Conservation (phyloP, 2,888 invertebrate genomes). For the Cheilosia vernalis region DNA sequence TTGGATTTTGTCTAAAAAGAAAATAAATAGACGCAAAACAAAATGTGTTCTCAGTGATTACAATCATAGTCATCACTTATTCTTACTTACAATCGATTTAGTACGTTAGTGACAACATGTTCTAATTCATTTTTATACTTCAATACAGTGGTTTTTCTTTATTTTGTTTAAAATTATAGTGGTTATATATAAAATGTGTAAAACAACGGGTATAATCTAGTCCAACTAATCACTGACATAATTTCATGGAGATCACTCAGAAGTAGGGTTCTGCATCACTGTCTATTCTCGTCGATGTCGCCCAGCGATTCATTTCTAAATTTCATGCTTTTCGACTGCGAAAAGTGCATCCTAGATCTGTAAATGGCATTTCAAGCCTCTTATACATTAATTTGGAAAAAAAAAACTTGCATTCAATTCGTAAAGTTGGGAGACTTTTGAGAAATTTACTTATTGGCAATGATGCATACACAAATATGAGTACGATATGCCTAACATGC, state of each 20-base stretch:
- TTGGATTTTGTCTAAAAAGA: slow-evolving; percentile 43
- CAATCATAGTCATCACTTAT: slow-evolving; percentile 12
- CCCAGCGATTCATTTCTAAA: neutral
- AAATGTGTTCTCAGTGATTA: slow-evolving; percentile 20
- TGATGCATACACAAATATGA: neutral
- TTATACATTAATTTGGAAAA: too few species aligned
- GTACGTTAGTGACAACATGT: slow-evolving; percentile 4
- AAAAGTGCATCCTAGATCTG: neutral
- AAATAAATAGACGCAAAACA: slow-evolving; percentile 22
- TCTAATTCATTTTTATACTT: slow-evolving; percentile 36
- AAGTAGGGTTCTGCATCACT: neutral
- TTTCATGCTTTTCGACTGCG: neutral
- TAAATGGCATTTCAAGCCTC: neutral
- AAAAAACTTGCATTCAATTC: neutral
- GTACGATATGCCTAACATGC: neutral
- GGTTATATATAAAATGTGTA: slow-evolving; percentile 18
- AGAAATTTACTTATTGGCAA: neutral
- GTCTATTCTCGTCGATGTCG: neutral
- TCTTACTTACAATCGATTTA: slow-evolving; percentile 23
- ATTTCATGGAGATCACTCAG: slow-evolving; percentile 3
- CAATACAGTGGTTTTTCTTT: slow-evolving; percentile 4
- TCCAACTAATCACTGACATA: neutral
- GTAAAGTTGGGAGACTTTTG: neutral
- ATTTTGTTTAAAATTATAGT: neutral
- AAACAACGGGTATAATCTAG: slow-evolving; percentile 1